A percentile compares a stretch with the other conserved stretches of the same genome.
phyloP scores from a whole-genome alignment of 53 echinoderm and acorn worm species.

The Stichopus horrens region DNA sequence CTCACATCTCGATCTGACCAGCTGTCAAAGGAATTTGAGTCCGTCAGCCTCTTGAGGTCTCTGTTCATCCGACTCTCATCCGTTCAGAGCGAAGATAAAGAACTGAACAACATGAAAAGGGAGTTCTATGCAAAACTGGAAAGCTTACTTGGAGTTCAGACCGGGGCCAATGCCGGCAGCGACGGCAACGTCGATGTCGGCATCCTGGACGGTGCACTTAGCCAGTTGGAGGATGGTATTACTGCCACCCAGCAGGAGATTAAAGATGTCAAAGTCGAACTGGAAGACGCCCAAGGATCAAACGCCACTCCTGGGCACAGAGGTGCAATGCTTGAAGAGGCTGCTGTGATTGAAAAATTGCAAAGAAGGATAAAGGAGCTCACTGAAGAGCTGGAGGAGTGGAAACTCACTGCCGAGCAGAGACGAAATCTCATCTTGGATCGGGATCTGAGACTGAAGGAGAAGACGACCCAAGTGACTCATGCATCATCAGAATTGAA shows the following conservation, averaged over 20 bases:
- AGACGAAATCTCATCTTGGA: slow-evolving; percentile 23
- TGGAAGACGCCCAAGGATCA: slow-evolving; percentile 4
- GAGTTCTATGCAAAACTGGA: slow-evolving; percentile 33
- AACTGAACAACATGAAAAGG: slow-evolving; percentile 37
- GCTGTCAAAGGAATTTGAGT: slow-evolving; percentile 32
- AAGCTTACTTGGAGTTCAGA: slow-evolving; percentile 12
- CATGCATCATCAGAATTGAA: slow-evolving; percentile 8
- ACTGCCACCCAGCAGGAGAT: slow-evolving; percentile 12
- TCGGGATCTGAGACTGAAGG: slow-evolving; percentile 33
- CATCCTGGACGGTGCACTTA: slow-evolving; percentile 4
- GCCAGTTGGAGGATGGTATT: slow-evolving; percentile 16
- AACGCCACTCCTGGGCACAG: not conserved
- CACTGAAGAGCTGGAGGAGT: slow-evolving; percentile 10
- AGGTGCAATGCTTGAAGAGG: not conserved
- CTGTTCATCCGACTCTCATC: slow-evolving; percentile 20
- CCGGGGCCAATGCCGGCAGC: not conserved
- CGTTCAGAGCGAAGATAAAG: slow-evolving; percentile 29
- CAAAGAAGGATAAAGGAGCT: not conserved
- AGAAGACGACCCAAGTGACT: slow-evolving; percentile 9
- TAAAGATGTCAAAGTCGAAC: slow-evolving; percentile 21
- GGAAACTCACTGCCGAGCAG: slow-evolving; percentile 40
- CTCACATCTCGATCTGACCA: slow-evolving; percentile 23
- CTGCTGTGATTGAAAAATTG: not conserved
- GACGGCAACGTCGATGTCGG: not conserved
- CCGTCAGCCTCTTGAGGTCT: slow-evolving; percentile 20